Conservation (phyloP, 2,888 invertebrate species). For the Torymus texanus region DNA sequence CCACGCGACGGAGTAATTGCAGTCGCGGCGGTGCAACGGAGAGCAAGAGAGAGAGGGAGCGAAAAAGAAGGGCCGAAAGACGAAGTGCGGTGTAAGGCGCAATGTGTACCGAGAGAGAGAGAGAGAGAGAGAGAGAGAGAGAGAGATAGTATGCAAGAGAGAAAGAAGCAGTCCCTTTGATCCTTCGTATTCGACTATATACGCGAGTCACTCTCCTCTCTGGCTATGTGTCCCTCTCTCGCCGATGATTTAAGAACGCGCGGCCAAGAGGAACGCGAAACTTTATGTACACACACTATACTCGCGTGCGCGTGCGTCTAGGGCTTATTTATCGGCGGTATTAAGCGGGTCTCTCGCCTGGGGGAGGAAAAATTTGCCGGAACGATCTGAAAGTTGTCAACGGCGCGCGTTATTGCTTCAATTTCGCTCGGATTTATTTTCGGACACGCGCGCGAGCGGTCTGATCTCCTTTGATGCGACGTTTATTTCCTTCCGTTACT, state of each 20-base stretch:
- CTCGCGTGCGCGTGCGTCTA: conserved; percentile 17
- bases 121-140: conserved; percentile 35
- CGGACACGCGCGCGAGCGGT: not conserved
- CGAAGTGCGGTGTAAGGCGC: conserved; percentile 58
- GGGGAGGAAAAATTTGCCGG: conserved; percentile 44
- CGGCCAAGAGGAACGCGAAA: conserved; percentile 21
- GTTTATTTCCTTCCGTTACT: conserved; percentile 37
- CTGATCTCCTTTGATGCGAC: conserved; percentile 31
- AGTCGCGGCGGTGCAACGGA: conserved; percentile 57
- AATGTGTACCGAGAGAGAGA: conserved; percentile 51
- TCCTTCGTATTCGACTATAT: conserved; percentile 62
- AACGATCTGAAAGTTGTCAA: conserved; percentile 52
- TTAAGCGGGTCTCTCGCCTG: conserved; percentile 29
- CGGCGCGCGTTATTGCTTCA: conserved; percentile 48
- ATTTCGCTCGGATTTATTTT: conserved; percentile 44
- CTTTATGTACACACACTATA: conserved; percentile 34
- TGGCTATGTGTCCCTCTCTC: conserved; percentile 60
- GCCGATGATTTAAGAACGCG: conserved; percentile 69
- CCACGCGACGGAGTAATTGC: conserved; percentile 70
- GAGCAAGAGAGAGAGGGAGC: conserved; percentile 43
- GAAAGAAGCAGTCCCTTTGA: conserved; percentile 68
- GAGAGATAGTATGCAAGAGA: not conserved
- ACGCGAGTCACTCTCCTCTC: conserved; percentile 48
- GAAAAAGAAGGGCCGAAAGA: conserved; percentile 58
- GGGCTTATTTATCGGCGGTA: conserved; percentile 68